phyloP scores from a whole-genome alignment of 1,140 invertebrate genomes.

The Gonatopus flavifemur region DNA sequence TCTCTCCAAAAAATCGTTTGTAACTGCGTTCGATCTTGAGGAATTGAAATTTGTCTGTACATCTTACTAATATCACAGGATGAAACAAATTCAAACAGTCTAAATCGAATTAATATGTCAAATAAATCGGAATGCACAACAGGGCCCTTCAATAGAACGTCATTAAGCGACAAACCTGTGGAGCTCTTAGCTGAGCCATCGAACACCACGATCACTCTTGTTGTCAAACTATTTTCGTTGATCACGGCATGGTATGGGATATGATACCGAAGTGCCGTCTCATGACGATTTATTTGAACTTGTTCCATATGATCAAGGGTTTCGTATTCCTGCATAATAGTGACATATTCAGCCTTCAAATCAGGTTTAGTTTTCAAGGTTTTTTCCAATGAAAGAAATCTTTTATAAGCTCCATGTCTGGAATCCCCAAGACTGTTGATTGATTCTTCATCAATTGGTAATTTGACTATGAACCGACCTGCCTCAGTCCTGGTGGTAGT shows the following conservation, averaged over 20 bases:
- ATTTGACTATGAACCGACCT: too few relatives aligned
- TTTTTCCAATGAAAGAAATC: conserved; percentile 12
- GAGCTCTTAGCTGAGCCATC: conserved; percentile 10
- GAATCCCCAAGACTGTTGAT: background rate
- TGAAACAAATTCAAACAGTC: background rate
- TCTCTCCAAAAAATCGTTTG: conserved; percentile 43
- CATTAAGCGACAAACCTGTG: background rate
- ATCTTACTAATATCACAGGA: background rate
- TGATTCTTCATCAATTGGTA: background rate
- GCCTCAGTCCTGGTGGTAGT: too few relatives aligned
- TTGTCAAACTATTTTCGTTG: conserved; percentile 11
- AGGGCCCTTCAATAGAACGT: background rate
- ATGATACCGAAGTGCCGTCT: background rate
- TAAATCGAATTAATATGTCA: background rate
- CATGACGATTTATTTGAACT: conserved; percentile 18
- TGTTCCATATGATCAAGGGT: conserved; percentile 21
- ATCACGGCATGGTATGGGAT: background rate
- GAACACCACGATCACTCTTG: conserved; percentile 39
- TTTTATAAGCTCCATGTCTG: background rate
- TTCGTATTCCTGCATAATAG: conserved; percentile 28
- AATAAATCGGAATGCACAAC: background rate
- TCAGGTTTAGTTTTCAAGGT: conserved; percentile 8
- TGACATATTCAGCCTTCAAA: conserved; percentile 15
- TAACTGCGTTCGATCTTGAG: conserved; percentile 21
- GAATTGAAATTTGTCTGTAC: conserved; percentile 11